Conservation (phyloP, 92 coral and sea anemone genomes). For the Muricea muricata region DNA sequence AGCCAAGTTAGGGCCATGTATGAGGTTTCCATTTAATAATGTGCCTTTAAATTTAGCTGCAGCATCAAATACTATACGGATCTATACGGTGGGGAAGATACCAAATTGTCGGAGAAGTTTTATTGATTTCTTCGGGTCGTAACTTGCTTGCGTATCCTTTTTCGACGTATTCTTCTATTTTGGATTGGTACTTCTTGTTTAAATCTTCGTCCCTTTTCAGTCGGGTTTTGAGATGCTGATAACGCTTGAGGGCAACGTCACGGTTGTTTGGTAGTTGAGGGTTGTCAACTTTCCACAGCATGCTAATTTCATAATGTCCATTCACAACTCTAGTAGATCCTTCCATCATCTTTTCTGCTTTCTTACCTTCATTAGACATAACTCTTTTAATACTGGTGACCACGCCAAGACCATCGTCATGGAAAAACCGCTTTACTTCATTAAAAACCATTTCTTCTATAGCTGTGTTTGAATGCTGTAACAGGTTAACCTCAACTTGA, state of each 20-base stretch:
- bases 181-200: background rate
- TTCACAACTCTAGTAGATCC: background rate
- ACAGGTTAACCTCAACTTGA: slow-evolving; percentile 24
- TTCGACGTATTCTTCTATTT: background rate
- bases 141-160: background rate
- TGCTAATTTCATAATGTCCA: background rate
- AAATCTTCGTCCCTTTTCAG: background rate
- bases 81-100: slow-evolving; percentile 16
- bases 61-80: slow-evolving; percentile 21
- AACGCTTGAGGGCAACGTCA: slow-evolving; percentile 18
- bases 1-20: slow-evolving; percentile 13
- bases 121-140: background rate
- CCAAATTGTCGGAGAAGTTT: background rate
- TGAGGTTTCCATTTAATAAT: slow-evolving; percentile 2
- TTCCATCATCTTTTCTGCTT: background rate
- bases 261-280: background rate
- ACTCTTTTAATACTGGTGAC: background rate
- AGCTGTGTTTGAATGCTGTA: slow-evolving; percentile 1
- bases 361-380: background rate
- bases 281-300: slow-evolving; percentile 7
- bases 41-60: background rate
- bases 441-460: background rate
- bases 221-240: background rate
- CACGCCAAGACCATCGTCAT: slow-evolving; percentile 21
- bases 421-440: slow-evolving; percentile 3